These are phyloP conservation scores for Cheilosia soror DNA, from an alignment of 2,888 invertebrate species.

Conservation along the genomic window DNA sequence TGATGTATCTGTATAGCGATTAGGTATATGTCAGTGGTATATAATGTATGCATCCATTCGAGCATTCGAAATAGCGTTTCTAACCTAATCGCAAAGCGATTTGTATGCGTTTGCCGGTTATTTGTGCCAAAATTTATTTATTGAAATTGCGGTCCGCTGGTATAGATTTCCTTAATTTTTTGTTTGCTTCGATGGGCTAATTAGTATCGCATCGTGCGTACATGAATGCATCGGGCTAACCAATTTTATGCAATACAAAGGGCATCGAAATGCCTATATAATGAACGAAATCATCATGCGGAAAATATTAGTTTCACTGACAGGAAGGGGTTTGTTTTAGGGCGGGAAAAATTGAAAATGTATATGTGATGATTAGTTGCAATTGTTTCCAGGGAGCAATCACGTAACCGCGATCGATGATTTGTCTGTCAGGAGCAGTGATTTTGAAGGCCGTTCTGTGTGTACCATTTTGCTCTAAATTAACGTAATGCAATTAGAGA, in stretches of 20 bases:
- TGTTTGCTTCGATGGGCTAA: constrained; percentile 11
- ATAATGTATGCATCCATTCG: background rate
- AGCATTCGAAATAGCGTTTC: constrained; percentile 1
- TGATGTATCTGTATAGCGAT: background rate
- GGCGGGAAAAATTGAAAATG: constrained; percentile 33
- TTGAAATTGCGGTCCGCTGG: constrained; percentile 8
- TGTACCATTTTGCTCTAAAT: background rate
- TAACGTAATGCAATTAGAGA: constrained; percentile 21
- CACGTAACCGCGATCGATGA: constrained; percentile 41
- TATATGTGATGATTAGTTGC: constrained; percentile 49
- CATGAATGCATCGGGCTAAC: constrained; percentile 5
- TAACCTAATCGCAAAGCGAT: constrained; percentile 57
- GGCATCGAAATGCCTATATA: constrained; percentile 17
- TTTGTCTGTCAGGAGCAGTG: constrained; percentile 26
- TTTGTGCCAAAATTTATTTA: constrained; percentile 52
- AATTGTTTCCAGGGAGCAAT: constrained; percentile 25
- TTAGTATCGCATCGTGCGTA: constrained; percentile 40
- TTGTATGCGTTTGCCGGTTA: constrained; percentile 64
- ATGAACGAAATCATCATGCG: constrained; percentile 46
- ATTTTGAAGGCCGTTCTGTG: background rate
- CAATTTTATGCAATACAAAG: background rate
- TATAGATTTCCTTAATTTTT: background rate
- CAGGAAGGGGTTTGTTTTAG: constrained; percentile 11
- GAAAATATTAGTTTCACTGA: constrained; percentile 54
- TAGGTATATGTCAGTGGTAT: background rate